Conservation (phyloP, 2,797 vertebrate species). For the Rhinatrema bivittatum region DNA sequence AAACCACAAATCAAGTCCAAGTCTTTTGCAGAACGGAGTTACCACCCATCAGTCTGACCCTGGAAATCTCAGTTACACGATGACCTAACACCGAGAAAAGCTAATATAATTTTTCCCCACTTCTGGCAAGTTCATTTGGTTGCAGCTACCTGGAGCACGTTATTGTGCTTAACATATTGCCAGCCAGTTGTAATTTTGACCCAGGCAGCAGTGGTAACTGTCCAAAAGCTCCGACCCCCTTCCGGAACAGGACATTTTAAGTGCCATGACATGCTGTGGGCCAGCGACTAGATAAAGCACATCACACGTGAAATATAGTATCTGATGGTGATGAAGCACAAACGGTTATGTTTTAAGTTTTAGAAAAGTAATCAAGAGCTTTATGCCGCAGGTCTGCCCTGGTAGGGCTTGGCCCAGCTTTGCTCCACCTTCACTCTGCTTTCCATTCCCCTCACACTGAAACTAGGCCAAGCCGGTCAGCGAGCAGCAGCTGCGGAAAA, state of each 20-base stretch:
- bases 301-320: slow-evolving; percentile 55
- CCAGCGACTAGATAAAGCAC: slow-evolving; percentile 21
- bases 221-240: too few species aligned
- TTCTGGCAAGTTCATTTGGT: slow-evolving; percentile 43
- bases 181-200: slow-evolving; percentile 13
- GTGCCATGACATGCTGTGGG: too few species aligned
- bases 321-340: slow-evolving; percentile 57
- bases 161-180: slow-evolving; percentile 31
- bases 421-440: slow-evolving; percentile 34
- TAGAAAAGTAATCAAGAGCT: too few species aligned
- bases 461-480: slow-evolving; percentile 47
- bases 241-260: too few species aligned
- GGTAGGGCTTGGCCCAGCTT: slow-evolving; percentile 32
- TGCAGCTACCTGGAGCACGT: slow-evolving; percentile 30
- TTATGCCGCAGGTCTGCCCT: too few species aligned
- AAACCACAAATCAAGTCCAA: too few species aligned
- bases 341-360: slow-evolving; percentile 65
- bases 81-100: too few species aligned
- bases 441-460: slow-evolving; percentile 46
- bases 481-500: slow-evolving; percentile 32
- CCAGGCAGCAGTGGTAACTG: slow-evolving; percentile 46
- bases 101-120: too few species aligned
- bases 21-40: too few species aligned
- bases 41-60: too few species aligned
- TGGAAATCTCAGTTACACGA: too few species aligned